Evolutionary conservation across 1,140 invertebrate genomes (phyloP).

Genomic region (Euborellia annulipes): DNA sequence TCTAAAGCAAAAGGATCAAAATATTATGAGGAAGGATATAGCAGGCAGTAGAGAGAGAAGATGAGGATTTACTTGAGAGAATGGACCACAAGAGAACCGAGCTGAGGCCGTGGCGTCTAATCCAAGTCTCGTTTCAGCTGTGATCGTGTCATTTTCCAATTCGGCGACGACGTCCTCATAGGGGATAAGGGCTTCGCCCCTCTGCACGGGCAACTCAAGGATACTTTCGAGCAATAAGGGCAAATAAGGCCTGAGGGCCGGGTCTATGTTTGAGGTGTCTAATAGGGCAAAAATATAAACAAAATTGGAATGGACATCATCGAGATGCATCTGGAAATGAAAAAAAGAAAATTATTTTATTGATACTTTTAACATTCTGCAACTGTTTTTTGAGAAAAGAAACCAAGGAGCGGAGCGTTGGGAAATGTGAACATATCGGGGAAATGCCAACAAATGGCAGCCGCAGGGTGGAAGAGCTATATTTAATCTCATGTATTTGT

Average conservation of each 20-base stretch:
- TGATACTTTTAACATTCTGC: too few relatives aligned
- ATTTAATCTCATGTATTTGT: too few relatives aligned
- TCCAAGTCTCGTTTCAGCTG: slow-evolving; percentile 40
- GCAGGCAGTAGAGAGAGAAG: slow-evolving; percentile 27
- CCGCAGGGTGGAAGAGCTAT: too few relatives aligned
- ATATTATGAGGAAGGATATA: neutral
- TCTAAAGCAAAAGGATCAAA: too few relatives aligned
- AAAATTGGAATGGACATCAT: slow-evolving; percentile 69
- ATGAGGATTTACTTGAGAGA: slow-evolving; percentile 38
- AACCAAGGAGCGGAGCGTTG: too few relatives aligned
- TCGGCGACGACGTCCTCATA: slow-evolving; percentile 60
- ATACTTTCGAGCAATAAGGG: slow-evolving; percentile 53
- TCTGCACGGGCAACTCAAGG: slow-evolving; percentile 43
- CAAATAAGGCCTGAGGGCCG: slow-evolving; percentile 46
- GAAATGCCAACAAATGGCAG: too few relatives aligned
- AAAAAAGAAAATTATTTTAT: slow-evolving; percentile 5
- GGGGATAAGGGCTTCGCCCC: slow-evolving; percentile 38
- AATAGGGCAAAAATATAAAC: slow-evolving; percentile 46
- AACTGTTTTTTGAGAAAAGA: too few relatives aligned
- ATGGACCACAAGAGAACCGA: slow-evolving; percentile 44
- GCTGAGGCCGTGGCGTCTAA: slow-evolving; percentile 28
- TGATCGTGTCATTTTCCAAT: slow-evolving; percentile 55
- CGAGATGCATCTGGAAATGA: slow-evolving; percentile 45
- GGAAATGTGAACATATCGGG: too few relatives aligned
- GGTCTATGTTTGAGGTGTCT: slow-evolving; percentile 47